Evolutionary conservation across 2,797 vertebrate genomes (phyloP), one percentile per base, ranked within the genome.

Genomic region (Nannoperca obscura): DNA sequence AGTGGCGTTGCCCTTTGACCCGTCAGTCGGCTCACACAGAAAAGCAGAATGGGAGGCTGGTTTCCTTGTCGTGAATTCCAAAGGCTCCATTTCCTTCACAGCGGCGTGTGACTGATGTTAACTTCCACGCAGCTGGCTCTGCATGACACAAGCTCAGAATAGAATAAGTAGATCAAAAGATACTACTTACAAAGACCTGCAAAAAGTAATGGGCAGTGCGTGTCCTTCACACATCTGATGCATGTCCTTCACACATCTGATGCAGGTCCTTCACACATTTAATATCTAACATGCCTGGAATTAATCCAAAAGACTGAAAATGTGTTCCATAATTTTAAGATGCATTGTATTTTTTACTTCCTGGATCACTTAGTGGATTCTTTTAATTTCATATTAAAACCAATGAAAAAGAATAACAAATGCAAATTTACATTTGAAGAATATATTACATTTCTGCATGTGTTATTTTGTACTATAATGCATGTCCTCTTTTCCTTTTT

Each of bases 31-130:
- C 69, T 83, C 82, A 71, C 71, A 74, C 70, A 78, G 57, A 74
- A 53, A 58, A 19, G 57, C 36, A 75, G 73, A 85, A 82, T 38
- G 46, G 69, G 75, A 78, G 74, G 54, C 75, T 38, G 66, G 64
- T 87, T 88, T 90, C 73, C 75, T 82, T 79, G 65, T 75, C 46
- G 2, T 49, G 24, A 63, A 77, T 77, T 90, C 80, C 80, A 89
- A 89, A 79, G 82, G 20, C 66, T 80, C 83, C 74, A 46, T 85
- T 91, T 91, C 81, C 88, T 85, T 86, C 78, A 81, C 81, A 76
- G 69, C 47, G 5, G 73, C 67, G 42, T 57, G 63, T 84, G 76
- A 87, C 67, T 78, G 79, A 84, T 89, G 75, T 84, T 79, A 67
- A 69, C 73, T 84, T 83, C 76, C 85, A 27, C 76, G 77, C 64